phyloP scores from a whole-genome alignment of 35 echinoderm and acorn worm genomes.

The Eucidaris tribuloides region DNA sequence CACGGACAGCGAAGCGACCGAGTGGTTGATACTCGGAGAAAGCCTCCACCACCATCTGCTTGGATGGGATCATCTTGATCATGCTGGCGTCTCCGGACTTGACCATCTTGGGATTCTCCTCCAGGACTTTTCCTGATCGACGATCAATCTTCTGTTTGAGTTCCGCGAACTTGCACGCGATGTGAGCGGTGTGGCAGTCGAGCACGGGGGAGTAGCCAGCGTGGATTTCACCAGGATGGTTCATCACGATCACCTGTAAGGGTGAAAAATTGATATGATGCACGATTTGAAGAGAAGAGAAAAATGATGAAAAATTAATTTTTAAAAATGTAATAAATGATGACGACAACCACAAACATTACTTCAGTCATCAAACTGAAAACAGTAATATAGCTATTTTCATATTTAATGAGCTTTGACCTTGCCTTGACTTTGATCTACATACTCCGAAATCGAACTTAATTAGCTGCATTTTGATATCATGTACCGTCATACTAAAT shows the following conservation, averaged over 20 bases:
- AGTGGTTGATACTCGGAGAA: constrained; percentile 36
- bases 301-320: background rate
- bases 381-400: too few species aligned
- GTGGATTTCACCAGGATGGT: constrained; percentile 48
- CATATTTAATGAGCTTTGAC: too few species aligned
- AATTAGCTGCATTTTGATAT: too few species aligned
- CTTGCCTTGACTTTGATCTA: too few species aligned
- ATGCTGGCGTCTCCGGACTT: constrained; percentile 46
- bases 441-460: too few species aligned
- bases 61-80: constrained; percentile 16
- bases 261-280: background rate
- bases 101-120: constrained; percentile 34
- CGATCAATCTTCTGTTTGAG: constrained; percentile 34
- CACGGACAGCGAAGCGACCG: constrained; percentile 54
- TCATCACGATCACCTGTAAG: constrained; percentile 38
- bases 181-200: constrained; percentile 61
- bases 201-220: constrained; percentile 45
- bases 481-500: too few species aligned
- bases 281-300: background rate
- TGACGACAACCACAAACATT: too few species aligned
- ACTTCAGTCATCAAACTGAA: too few species aligned
- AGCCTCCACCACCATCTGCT: constrained; percentile 37
- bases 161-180: constrained; percentile 53
- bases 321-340: background rate
- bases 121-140: constrained; percentile 42